These are phyloP conservation scores for Eumaeus atala DNA, from an alignment of 1,140 invertebrate genomes.

Conservation along the genomic window DNA sequence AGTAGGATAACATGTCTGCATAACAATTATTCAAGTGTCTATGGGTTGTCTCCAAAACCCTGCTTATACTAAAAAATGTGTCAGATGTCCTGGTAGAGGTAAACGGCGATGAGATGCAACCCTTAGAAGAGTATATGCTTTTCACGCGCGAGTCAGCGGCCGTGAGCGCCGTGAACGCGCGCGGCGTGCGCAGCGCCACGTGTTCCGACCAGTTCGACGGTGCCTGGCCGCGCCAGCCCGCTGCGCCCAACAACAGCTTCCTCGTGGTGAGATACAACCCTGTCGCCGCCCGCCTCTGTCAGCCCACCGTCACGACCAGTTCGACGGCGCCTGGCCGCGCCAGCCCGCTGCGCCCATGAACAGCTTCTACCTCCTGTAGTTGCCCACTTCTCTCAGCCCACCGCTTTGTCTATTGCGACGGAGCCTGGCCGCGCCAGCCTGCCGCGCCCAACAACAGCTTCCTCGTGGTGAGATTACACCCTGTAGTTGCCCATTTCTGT, in stretches of 20 bases:
- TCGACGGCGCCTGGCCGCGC: conserved; percentile 74
- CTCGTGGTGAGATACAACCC: conserved; percentile 41
- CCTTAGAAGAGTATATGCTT: conserved; percentile 91
- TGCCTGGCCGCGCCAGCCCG: conserved; percentile 54
- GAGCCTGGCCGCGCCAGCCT: not conserved
- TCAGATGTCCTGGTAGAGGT: conserved; percentile 88
- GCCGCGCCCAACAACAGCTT: conserved; percentile 59
- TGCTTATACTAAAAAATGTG: conserved; percentile 21
- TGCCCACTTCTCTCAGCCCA: conserved; percentile 5
- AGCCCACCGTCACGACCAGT: conserved; percentile 77
- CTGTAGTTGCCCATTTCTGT: not conserved
- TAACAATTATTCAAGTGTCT: too few relatives aligned
- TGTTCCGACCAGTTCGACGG: conserved; percentile 84
- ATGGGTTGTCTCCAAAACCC: too few relatives aligned
- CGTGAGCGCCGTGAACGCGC: conserved; percentile 86
- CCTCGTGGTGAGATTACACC: conserved; percentile 40
- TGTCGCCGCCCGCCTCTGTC: conserved; percentile 7
- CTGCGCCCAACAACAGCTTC: conserved; percentile 60
- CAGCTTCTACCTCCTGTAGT: conserved; percentile 46
- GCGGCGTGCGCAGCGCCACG: conserved; percentile 87
- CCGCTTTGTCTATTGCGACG: not conserved
- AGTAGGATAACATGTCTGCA: too few relatives aligned
- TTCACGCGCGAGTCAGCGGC: conserved; percentile 87
- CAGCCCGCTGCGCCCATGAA: conserved; percentile 53
- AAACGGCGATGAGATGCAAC: conserved; percentile 86